Base-by-base conservation (phyloP, 2,113 vertebrate species). In the Grammomys dolichurus region DNA sequence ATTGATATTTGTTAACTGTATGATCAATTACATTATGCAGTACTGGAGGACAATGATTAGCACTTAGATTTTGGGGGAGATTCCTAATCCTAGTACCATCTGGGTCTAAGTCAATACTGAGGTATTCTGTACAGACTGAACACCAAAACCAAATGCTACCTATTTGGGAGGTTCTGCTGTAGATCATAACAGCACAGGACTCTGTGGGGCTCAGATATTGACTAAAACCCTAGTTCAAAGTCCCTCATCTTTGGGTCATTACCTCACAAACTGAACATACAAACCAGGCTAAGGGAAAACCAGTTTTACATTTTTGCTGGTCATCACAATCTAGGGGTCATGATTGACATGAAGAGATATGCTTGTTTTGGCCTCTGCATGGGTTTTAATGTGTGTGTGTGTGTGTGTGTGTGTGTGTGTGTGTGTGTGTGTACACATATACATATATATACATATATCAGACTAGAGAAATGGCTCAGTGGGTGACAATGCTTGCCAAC, bases 41-140 rank as follows among this genome's bases (percentile, higher is more conserved):
- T 84, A 48, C 76, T 65, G 56, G 51, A 22, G 19, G 19, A 70
- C 1, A 28, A 54, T 36, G n/a, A 91, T 69, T 80, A 65, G 26
- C 12, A 13, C 60, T 87, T 89, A 3, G 69, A 36, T n/a, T 76
- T 54, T 56, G 22, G 14, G 31, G 28, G 7, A n/a, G 70, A 72
- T 73, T 13, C 22, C 58, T 78, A 93, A 87, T 89, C n/a, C 33
- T 73, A 85, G 12, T 3, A 26, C 28, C 40, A 54, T 40, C 54
- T 70, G 91, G 77, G 31, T 56, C 78, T 86, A 82, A 93, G 40
- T 89, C 46, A 87, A 63, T n/a, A 90, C 69, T 80, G 46, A 28
- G 11, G 11, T 43, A 46, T 82, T 73, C 36, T 76, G 28, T 26
- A 87, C 1, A 70, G n/a, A 69, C 9, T 36, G 5, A 3, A 87